A percentile compares a stretch with the other conserved stretches of the same genome.
Conservation (phyloP, 2,113 vertebrate genomes). For the Microcebus murinus region DNA sequence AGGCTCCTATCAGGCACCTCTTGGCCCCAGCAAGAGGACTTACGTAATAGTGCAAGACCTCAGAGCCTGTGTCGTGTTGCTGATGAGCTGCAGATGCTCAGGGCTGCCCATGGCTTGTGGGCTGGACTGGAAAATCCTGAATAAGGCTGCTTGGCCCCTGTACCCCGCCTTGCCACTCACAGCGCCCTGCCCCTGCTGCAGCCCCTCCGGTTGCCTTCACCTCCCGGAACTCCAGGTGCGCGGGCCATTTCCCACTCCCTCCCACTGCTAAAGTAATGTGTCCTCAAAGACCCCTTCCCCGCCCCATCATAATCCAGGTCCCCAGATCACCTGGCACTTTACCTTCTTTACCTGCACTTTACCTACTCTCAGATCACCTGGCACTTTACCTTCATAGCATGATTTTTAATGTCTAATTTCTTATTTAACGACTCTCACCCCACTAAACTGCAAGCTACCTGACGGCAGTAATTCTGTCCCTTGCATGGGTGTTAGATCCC, state of each 20-base stretch:
- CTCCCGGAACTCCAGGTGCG: neutral
- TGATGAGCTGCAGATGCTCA: neutral
- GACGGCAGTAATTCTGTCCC: neutral
- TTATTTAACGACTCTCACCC: neutral
- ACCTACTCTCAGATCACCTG: too few species aligned
- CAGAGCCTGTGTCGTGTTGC: neutral
- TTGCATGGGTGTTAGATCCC: neutral
- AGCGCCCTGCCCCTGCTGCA: accelerated
- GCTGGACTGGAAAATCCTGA: neutral
- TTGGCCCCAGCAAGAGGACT: neutral
- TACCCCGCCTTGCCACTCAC: neutral
- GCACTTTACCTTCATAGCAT: neutral
- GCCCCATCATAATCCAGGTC: accelerated
- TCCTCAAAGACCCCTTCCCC: neutral
- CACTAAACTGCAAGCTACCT: neutral
- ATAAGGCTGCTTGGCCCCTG: neutral
- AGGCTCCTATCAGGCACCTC: neutral
- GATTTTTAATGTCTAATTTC: neutral
- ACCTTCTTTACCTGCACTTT: neutral
- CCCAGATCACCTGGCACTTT: neutral
- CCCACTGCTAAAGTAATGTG: too few species aligned
- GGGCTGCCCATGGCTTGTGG: neutral
- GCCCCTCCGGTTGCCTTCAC: accelerated
- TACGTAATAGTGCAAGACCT: too few species aligned
- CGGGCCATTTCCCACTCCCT: neutral